Conservation (phyloP, 2,888 invertebrate species). For the Uloborus plumipes region DNA sequence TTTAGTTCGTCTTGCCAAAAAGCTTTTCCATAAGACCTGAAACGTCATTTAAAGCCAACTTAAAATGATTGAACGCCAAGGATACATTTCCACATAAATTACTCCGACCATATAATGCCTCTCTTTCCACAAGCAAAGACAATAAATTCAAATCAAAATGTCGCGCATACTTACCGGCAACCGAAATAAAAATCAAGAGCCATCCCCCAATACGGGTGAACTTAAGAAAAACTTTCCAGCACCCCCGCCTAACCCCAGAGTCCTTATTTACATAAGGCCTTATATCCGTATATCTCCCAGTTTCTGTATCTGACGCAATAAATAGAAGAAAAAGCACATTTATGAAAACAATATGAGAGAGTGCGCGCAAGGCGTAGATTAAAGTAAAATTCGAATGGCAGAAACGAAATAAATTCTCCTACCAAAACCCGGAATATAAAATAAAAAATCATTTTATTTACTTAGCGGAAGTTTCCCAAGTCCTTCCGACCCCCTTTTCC, state of each 20-base stretch:
- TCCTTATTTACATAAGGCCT: slow-evolving; percentile 40
- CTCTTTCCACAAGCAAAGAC: slow-evolving; percentile 16
- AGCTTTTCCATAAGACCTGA: too few relatives aligned
- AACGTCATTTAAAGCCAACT: too few relatives aligned
- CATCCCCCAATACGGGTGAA: too few relatives aligned
- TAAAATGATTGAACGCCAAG: too few relatives aligned
- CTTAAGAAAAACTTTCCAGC: too few relatives aligned
- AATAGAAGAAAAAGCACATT: slow-evolving; percentile 56
- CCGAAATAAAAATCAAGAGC: too few relatives aligned
- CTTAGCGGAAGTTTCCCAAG: slow-evolving; percentile 35
- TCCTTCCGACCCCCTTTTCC: slow-evolving; percentile 7
- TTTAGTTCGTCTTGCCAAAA: too few relatives aligned
- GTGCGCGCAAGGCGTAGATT: slow-evolving; percentile 20
- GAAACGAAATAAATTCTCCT: slow-evolving; percentile 45
- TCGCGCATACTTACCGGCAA: slow-evolving; percentile 20
- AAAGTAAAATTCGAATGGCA: slow-evolving; percentile 46
- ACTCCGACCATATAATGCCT: too few relatives aligned
- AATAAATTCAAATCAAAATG: slow-evolving; percentile 48
- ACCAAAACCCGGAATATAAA: slow-evolving; percentile 28
- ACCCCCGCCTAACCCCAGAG: too few relatives aligned
- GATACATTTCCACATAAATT: too few relatives aligned
- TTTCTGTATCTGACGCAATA: slow-evolving; percentile 31
- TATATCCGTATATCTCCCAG: slow-evolving; percentile 13
- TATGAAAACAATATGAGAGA: slow-evolving; percentile 47
- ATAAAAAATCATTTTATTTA: slow-evolving; percentile 53